phyloP scores from a whole-genome alignment of 2,888 invertebrate species.

The Watsonalla binaria region DNA sequence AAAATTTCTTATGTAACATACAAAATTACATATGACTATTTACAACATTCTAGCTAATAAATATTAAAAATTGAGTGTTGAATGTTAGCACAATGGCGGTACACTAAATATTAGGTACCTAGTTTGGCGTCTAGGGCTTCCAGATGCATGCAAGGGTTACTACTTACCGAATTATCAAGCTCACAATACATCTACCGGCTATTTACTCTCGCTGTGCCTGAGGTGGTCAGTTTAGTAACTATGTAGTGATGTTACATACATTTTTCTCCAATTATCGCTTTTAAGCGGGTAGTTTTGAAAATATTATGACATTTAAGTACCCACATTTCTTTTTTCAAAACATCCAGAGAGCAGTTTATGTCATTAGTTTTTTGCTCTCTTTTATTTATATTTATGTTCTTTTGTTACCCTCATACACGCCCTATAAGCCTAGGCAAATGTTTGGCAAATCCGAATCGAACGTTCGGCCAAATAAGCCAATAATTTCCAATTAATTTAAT shows the following conservation, averaged over 20 bases:
- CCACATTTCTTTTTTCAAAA: too few relatives aligned
- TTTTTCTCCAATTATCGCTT: too few relatives aligned
- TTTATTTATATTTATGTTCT: neutral
- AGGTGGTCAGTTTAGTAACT: conserved; percentile 15
- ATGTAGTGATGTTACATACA: neutral
- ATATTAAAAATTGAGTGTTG: conserved; percentile 49
- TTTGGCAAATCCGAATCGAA: conserved; percentile 23
- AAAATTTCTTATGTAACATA: conserved; percentile 71
- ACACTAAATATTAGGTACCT: conserved; percentile 62
- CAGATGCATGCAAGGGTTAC: conserved; percentile 59
- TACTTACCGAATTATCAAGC: conserved; percentile 57
- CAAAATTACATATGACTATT: conserved; percentile 74
- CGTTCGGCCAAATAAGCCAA: conserved; percentile 43
- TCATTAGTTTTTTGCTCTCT: neutral
- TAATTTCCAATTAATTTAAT: conserved; percentile 20
- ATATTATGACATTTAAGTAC: neutral
- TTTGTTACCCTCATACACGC: neutral
- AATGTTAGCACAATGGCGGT: conserved; percentile 46
- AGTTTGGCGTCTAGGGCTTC: conserved; percentile 59
- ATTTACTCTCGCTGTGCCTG: conserved; percentile 10
- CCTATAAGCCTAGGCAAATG: conserved; percentile 21
- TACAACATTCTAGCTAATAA: conserved; percentile 71
- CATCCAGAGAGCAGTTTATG: too few relatives aligned
- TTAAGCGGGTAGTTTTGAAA: neutral
- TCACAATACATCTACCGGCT: conserved; percentile 44